Evolutionary conservation across 2,113 vertebrate species (phyloP), one percentile per base, ranked within the genome.

Genomic region (Anarhynchus alexandrinus): DNA sequence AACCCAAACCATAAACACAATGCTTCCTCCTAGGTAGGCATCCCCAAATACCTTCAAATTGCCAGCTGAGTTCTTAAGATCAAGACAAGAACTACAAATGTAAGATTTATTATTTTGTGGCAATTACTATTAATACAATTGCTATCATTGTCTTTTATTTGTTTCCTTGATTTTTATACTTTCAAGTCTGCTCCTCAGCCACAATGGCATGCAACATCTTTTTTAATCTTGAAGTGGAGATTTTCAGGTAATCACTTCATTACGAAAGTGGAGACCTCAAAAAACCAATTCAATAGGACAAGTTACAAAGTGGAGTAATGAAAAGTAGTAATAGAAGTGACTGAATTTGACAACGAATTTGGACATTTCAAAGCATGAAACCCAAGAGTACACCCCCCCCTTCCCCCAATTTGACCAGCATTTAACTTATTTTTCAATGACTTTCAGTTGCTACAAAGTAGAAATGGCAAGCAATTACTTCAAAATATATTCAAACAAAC

Each of bases 351-450:
- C 30, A 47, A 65, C 25, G 12, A 59, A 61, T 69, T 80, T 58
- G 27, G 11, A 42, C 9, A 62, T 78, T 86, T 64, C 25, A 66
- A 32, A 90, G 32, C 19, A 65, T 55, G 4, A 7, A 72, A 42
- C 76, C 10, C 8, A 73, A n/a, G 5, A 58, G 18, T 5, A 62
- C 14, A 2, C 4, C 8, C 1, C 43, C 43, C 15, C 4, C 15
- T 6, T 1, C 8, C 1, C 11, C 8, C 2, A n/a, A 12, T 64
- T 10, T 47, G 27, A 69, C 18, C 7, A 47, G 6, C 4, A 47
- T 58, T 77, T 38, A 38, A 43, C 42, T 57, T 64, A 32, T 55
- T 72, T 80, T 94, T 51, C n/a, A 62, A 30, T 26, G 23, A 51
- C 72, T 85, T 76, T 72, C 10, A 52, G 8, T 22, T 51, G 25